Evolutionary conservation across 1,140 invertebrate species (phyloP), one percentile per base, ranked within the genome.

Genomic region (Polypedilum pembai): DNA sequence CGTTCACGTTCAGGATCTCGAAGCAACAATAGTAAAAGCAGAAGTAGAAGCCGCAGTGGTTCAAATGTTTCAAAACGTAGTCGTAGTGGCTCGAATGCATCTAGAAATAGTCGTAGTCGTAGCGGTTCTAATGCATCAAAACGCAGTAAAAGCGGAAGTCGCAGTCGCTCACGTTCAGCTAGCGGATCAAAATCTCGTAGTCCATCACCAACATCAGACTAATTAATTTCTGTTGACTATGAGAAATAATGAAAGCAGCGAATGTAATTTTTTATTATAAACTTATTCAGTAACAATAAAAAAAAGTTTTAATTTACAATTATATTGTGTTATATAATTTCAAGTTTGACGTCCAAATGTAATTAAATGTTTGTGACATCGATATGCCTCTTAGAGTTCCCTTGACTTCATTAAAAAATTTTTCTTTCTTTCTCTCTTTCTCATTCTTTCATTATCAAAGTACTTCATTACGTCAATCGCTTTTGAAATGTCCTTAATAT

Each of bases 91-190:
- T 45, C 41, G 2, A 8, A 15, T 45, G 8, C 24, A 12, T 56
- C 45, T n/a, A 56, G 73, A 12, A 74, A 78, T 7, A 78, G 79
- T 69, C 40, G 80, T 18, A 82, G 81, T 73, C 75, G 81, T n/a
- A 82, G 45, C 79, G 82, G 76, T 84, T 84, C 56, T 80, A 83
- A 76, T 80, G 85, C 78, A 7, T 81, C 79, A 4, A 78, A 75
- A 76, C 81, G 80, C 41, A 24, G 74, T 18, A 76, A 73, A 8
- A 76, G 20, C 40, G 78, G 78, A n/a, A 33, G 24, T 33, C 24
- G 24, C 5, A 33, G 24, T 5, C 24, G 24, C 24, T 33, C 24
- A 33, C 74, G 76, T 0, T 80, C 79, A 33, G 76, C 80, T 76
- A 78, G 76, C 20, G 76, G 76, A 41, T 73, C 33, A 72, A 73